Base-by-base conservation (phyloP, 1,140 invertebrate genomes). In the Pachyrhynchus sulphureomaculatus region DNA sequence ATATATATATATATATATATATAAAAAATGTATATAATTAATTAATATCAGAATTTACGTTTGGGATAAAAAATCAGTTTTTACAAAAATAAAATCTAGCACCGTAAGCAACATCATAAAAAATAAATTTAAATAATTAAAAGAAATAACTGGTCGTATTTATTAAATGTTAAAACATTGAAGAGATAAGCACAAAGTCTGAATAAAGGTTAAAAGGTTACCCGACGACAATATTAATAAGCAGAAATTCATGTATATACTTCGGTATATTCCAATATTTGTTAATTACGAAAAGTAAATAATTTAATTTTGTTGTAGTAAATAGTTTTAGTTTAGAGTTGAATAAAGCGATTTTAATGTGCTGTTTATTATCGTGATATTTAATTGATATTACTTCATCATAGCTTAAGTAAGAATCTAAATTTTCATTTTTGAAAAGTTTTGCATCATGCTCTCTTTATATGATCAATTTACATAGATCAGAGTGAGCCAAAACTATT, bases 161-260 rank as follows among this genome's bases (percentile, higher is more conserved):
- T 52, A 55, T 45, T 65, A 34, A 37, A 59, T 53, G 57, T 55
- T 62, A 47, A 39, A 54, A 33, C 52, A 2, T 8, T 49, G 10
- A 26, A 51, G 47, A 41, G 64, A 66, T 66, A 66, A 66, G 64
- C 62, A 39, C 64, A 53, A 62, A 65, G 64, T 66, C 58, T 66
- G 64, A 26, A 44, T 65, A 65, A 62, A 62, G 64, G 64, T 66
- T 32, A 61, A 66, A 57, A 66, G 64, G 52, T 56, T 48, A 59
- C 36, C 58, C 51, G 54, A 53, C 59, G 64, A 66, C 59, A 66
- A 45, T 65, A 58, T 62, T 57, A 60, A 62, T 53, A 61, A 59
- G 53, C 48, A 62, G 45, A 66, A 62, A 62, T 66, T 66, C 59
- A 61, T 66, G 55, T 34, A 34, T 57, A 26, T 55, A 36, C 47